Percentiles rank a stretch among this genome's conserved stretches.
These are phyloP conservation scores for Teleiodes luculella DNA, from an alignment of 2,888 invertebrate genomes.

Conservation along the genomic window DNA sequence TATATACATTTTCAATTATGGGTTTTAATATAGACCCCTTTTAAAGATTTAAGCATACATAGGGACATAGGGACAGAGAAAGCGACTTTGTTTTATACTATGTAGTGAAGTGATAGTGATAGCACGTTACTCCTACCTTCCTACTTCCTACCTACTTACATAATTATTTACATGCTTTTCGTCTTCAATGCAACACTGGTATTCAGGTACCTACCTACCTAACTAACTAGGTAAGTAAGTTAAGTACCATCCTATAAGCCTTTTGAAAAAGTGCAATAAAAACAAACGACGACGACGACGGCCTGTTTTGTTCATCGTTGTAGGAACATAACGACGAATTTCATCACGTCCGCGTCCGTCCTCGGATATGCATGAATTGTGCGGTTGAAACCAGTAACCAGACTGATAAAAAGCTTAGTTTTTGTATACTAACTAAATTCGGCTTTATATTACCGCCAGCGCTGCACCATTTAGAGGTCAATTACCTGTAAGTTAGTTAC, in stretches of 20 bases:
- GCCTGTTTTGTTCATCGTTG: neutral
- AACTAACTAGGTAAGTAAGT: too few species aligned
- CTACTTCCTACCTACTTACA: too few species aligned
- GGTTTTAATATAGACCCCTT: too few species aligned
- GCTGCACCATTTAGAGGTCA: conserved; percentile 35
- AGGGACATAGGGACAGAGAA: too few species aligned
- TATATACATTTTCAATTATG: too few species aligned
- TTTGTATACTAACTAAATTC: conserved; percentile 42
- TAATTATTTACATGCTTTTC: too few species aligned
- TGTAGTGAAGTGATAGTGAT: too few species aligned
- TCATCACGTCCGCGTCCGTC: conserved; percentile 14
- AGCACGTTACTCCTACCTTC: too few species aligned
- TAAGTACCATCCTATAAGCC: neutral
- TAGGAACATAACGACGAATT: conserved; percentile 6
- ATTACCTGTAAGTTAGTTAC: conserved; percentile 38
- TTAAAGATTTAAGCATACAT: too few species aligned
- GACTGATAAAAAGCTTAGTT: conserved; percentile 46
- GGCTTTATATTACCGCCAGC: conserved; percentile 19
- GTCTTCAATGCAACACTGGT: too few species aligned
- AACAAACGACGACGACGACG: neutral
- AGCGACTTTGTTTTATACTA: too few species aligned
- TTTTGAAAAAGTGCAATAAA: neutral
- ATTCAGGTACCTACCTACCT: too few species aligned
- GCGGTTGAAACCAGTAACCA: conserved; percentile 34
- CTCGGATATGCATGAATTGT: conserved; percentile 29